Base-by-base conservation (phyloP, 2,797 vertebrate genomes). In the Cryptoblepharus egeriae region DNA sequence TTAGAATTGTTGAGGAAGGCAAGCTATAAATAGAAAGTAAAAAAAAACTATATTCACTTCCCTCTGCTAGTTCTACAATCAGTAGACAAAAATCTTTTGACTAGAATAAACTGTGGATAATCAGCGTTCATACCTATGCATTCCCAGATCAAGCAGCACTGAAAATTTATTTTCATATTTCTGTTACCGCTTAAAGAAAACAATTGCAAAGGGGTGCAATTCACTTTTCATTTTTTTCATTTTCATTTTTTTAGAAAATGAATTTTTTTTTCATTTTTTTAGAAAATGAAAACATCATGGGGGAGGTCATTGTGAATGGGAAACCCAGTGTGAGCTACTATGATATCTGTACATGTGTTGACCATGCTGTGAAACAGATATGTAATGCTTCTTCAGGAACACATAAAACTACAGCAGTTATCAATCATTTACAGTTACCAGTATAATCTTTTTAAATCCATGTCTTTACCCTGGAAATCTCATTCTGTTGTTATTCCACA, bases 381-480 rank as follows among this genome's bases (percentile, higher is more conserved):
- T 0, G 3, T 69, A 63, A 61, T 72, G 58, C 26, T 86, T 87
- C 68, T 45, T 52, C 5, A 89, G 74, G 30, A 70, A 77, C 86
- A 42, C 7, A 85, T 65, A 57, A 88, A 69, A 72, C 65, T n/a
- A 58, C 49, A 72, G 18, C 18, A 58, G 67, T 60, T 77, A 64
- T 35, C 63, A 83, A 35, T 57, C 32, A 76, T n/a, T 77, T 7
- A 0, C 85, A 61, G 30, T 61, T 78, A 49, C 39, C 79, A 37
- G 45, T 35, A 67, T 10, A 88, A 65, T 28, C 39, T 24, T 49
- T 75, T 85, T 88, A 61, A n/a, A 76, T 61, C 37, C 28, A 68
- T 75, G 16, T 15, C 30, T 86, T 22, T 65, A 0, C 1, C 12
- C 83, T 77, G 74, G 55, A 52, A 83, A 67, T 71, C 67, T 68